Base-by-base conservation (phyloP, 2,888 invertebrate genomes). In the Clistopyga incitator region DNA sequence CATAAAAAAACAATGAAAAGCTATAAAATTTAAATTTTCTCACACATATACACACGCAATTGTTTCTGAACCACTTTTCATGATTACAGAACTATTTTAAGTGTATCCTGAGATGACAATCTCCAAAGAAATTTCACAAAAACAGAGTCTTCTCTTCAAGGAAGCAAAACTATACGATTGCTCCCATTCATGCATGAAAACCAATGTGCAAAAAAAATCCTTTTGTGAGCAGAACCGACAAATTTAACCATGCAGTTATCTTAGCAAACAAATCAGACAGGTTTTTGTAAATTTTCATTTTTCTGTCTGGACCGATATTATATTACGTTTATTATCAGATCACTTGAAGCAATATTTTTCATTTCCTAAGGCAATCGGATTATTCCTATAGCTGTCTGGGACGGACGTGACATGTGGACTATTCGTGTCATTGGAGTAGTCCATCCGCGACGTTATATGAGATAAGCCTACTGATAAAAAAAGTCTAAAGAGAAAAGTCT, bases 341-440 rank as follows among this genome's bases (percentile, higher is more conserved):
- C 15, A n/a, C 6, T 29, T 13, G 29, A 25, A 4, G n/a, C 38
- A 23, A 3, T 38, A 8, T 38, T 38, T 15, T n/a, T 59, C 18
- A 38, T 38, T 61, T 61, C 0, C 34, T 6, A 15, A 59, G 34
- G 29, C 8, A 2, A 29, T 10, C 18, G 34, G 61, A 38, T 61
- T 61, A 38, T 61, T 18, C 38, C 4, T 56, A 56, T 25, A 56
- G 6, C 56, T 10, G 56, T 56, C 56, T 25, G 56, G 13, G 50
- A 3, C n/a, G n/a, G 23, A 25, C 25, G 25, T 56, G 56, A 56
- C 56, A 56, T 56, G 25, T 56, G 56, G 61, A 38, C 61, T 61
- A 38, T 38, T 61, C 18, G 38, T 61, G 38, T 61, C 61, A 61
- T 34, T 38, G 38, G 38, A 38, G 61, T 61, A 38, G 38, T 6